Conservation (phyloP, 2,888 invertebrate species). For the Apamea anceps region DNA sequence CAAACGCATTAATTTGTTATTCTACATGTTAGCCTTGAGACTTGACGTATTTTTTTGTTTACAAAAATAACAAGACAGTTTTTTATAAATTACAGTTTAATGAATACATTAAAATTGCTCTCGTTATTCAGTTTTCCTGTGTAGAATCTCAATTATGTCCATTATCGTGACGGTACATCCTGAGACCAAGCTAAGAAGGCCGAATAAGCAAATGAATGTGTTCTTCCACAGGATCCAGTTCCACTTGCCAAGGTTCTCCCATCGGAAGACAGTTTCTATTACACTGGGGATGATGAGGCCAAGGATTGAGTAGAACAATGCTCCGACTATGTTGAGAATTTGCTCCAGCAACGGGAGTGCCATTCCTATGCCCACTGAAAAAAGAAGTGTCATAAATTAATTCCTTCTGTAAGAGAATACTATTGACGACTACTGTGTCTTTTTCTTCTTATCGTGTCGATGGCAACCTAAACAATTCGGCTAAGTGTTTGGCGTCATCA, state of each 20-base stretch:
- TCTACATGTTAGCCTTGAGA: not conserved
- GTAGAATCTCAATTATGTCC: constrained; percentile 82
- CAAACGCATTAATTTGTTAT: constrained; percentile 17
- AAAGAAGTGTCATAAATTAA: not conserved
- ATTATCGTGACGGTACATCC: constrained; percentile 89
- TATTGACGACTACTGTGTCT: too few relatives aligned
- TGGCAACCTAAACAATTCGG: not conserved
- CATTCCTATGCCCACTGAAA: constrained; percentile 85
- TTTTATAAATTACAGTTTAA: constrained; percentile 47
- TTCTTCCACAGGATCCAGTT: constrained; percentile 94
- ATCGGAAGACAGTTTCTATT: constrained; percentile 93
- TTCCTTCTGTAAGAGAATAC: not conserved
- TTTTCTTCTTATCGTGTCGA: too few relatives aligned
- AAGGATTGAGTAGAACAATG: constrained; percentile 92
- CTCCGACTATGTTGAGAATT: constrained; percentile 87
- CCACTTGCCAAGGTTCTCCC: constrained; percentile 92
- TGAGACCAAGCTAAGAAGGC: constrained; percentile 91
- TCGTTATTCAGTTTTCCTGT: constrained; percentile 59
- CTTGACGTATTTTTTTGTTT: not conserved
- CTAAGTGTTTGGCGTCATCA: not conserved
- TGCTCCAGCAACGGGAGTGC: constrained; percentile 88
- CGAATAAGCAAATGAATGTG: constrained; percentile 89
- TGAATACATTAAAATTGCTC: constrained; percentile 32
- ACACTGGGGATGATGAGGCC: constrained; percentile 94
- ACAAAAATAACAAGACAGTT: constrained; percentile 30